phyloP scores from a whole-genome alignment of 2,113 vertebrate species.

The Bos javanicus region DNA sequence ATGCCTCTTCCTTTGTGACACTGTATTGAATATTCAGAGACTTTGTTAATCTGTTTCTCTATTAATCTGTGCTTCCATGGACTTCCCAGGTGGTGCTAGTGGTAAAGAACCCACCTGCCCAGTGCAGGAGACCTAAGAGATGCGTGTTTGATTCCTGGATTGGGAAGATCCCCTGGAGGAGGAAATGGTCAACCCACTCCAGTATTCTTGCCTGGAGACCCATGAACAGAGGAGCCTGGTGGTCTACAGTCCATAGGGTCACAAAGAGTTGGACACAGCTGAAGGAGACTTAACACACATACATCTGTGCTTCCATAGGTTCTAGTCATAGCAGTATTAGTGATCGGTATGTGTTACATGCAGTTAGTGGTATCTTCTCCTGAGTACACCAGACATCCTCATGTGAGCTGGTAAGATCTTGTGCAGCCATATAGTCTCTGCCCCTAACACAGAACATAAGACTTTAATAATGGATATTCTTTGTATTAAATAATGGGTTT shows the following conservation, averaged over 20 bases:
- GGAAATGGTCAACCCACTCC: background rate
- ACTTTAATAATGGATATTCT: background rate
- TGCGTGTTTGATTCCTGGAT: background rate
- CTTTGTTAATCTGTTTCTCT: background rate
- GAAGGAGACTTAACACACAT: background rate
- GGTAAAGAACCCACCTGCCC: background rate
- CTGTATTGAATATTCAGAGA: background rate
- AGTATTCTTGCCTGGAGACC: background rate
- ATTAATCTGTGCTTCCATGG: background rate
- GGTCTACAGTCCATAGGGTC: background rate
- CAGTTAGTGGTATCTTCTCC: accelerated
- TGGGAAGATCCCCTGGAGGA: background rate
- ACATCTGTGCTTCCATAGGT: accelerated
- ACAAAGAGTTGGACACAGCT: background rate
- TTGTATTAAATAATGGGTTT: background rate
- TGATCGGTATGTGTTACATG: accelerated
- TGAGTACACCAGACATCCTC: background rate
- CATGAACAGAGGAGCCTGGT: background rate
- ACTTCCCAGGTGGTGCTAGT: background rate
- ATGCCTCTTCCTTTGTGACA: background rate
- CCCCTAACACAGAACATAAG: background rate
- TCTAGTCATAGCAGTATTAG: background rate
- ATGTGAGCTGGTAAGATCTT: background rate
- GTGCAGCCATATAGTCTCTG: accelerated
- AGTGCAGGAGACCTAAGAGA: background rate